A percentile compares a stretch with the other conserved stretches of the same genome.
These are phyloP conservation scores for Cylas formicarius DNA, from an alignment of 1,140 invertebrate genomes.

Conservation along the genomic window DNA sequence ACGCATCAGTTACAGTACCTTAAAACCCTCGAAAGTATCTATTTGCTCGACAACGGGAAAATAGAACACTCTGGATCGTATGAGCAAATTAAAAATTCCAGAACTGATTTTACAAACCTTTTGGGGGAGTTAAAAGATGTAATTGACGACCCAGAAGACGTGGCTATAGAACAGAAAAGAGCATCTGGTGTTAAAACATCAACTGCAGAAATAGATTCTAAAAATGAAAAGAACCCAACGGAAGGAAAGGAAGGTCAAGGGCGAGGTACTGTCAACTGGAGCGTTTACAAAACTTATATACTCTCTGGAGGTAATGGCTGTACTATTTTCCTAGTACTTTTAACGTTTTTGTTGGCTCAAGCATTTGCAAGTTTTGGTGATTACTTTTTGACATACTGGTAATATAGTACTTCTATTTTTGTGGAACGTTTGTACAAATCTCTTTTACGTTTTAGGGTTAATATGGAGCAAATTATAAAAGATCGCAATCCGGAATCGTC, in stretches of 20 bases:
- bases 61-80: slow-evolving; percentile 49
- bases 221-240: slow-evolving; percentile 9
- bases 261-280: slow-evolving; percentile 48
- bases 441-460: slow-evolving; percentile 14
- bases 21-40: slow-evolving; percentile 62
- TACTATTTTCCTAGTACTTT: slow-evolving; percentile 44
- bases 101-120: slow-evolving; percentile 47
- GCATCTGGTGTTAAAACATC: slow-evolving; percentile 41
- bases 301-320: slow-evolving; percentile 49
- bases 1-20: slow-evolving; percentile 86
- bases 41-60: slow-evolving; percentile 54
- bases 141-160: slow-evolving; percentile 29
- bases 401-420: slow-evolving; percentile 23
- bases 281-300: slow-evolving; percentile 55
- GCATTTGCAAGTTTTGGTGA: slow-evolving; percentile 55
- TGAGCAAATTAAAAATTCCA: slow-evolving; percentile 39
- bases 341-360: slow-evolving; percentile 53
- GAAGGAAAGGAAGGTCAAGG: slow-evolving; percentile 32
- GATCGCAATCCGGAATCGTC: neutral
- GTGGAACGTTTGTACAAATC: neutral
- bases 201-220: slow-evolving; percentile 33
- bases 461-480: slow-evolving; percentile 47
- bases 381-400: slow-evolving; percentile 61
- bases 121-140: slow-evolving; percentile 44
- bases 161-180: slow-evolving; percentile 19